Conservation (phyloP, 2,113 vertebrate species). For the Plotosus lineatus region DNA sequence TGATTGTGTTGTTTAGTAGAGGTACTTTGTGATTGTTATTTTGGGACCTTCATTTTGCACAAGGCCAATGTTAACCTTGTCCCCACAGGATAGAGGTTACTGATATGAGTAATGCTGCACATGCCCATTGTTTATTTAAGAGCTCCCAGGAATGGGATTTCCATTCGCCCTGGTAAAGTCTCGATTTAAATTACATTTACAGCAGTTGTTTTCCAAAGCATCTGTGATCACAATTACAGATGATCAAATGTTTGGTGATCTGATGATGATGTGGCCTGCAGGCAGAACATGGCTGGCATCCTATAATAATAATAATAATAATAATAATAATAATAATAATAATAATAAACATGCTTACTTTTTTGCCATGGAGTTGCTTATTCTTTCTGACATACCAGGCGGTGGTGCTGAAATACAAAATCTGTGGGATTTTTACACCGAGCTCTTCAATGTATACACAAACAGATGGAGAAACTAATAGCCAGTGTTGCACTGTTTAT, state of each 20-base stretch:
- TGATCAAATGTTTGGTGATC: slow-evolving; percentile 58
- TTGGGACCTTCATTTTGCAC: slow-evolving; percentile 70
- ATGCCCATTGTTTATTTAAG: slow-evolving; percentile 75
- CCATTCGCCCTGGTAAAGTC: slow-evolving; percentile 62
- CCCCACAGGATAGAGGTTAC: slow-evolving; percentile 64
- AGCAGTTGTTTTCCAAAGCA: slow-evolving; percentile 58
- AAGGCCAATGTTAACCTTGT: slow-evolving; percentile 72
- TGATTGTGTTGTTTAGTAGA: slow-evolving; percentile 81
- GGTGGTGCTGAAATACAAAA: slow-evolving; percentile 26
- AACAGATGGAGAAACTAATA: slow-evolving; percentile 44
- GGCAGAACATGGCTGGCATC: not conserved
- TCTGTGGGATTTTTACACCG: not conserved
- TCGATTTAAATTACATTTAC: slow-evolving; percentile 60
- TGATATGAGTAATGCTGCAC: slow-evolving; percentile 66
- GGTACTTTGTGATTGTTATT: slow-evolving; percentile 79
- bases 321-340: not conserved
- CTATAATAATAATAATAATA: not conserved
- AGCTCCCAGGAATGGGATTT: slow-evolving; percentile 66
- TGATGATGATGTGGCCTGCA: slow-evolving; percentile 35
- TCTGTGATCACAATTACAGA: slow-evolving; percentile 71
- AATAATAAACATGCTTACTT: not conserved
- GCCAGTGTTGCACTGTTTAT: slow-evolving; percentile 32
- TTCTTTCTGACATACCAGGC: slow-evolving; percentile 26
- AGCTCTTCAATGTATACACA: slow-evolving; percentile 22
- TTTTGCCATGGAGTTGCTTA: not conserved